Conservation (phyloP, 2,113 vertebrate species). For the Nycticryphes semicollaris region DNA sequence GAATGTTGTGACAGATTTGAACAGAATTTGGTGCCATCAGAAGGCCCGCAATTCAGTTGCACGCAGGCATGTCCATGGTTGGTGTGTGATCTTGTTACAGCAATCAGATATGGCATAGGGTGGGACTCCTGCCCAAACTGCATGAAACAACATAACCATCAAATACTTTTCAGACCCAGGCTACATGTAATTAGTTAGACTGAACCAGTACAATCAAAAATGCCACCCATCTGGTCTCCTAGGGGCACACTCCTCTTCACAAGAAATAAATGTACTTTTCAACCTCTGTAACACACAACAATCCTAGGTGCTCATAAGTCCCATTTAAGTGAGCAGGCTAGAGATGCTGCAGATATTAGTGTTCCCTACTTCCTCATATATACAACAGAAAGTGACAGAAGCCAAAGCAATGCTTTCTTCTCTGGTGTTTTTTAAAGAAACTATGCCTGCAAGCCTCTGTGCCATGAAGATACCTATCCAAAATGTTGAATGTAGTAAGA, state of each 20-base stretch:
- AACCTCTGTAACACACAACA: background rate
- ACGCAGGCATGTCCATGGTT: background rate
- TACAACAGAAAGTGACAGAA: background rate
- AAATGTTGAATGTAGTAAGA: background rate
- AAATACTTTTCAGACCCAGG: background rate
- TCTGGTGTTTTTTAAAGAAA: background rate
- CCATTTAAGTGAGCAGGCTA: background rate
- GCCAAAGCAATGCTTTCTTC: background rate
- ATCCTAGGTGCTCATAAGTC: background rate
- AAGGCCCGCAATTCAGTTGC: background rate
- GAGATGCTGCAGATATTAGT: background rate
- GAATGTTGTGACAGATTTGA: background rate
- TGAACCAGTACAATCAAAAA: background rate
- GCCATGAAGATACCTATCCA: background rate
- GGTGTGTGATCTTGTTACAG: background rate
- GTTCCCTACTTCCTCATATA: background rate
- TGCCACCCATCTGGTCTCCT: background rate
- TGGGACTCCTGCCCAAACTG: background rate
- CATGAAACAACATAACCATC: background rate
- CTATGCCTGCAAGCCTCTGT: background rate
- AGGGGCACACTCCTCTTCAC: background rate
- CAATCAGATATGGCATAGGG: background rate
- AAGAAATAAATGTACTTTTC: background rate
- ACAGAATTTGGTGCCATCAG: background rate
- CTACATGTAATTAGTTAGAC: background rate